Conservation (phyloP, 2,888 invertebrate species). For the Drosophila siamana region DNA sequence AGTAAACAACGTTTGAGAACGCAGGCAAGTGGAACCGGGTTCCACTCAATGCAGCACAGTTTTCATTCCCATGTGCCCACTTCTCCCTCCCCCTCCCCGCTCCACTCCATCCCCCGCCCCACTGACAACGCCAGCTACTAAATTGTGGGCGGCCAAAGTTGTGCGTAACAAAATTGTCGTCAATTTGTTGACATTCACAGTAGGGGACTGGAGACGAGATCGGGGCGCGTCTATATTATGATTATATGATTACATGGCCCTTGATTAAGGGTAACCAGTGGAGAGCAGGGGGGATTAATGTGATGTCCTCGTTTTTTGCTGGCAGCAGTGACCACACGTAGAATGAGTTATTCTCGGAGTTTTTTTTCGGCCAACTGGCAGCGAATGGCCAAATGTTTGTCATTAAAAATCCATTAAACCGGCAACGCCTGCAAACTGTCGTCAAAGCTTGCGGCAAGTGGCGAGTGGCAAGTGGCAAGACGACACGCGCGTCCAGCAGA, state of each 20-base stretch:
- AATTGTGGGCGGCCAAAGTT: conserved; percentile 70
- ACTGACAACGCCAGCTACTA: conserved; percentile 36
- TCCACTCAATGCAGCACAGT: too few species aligned
- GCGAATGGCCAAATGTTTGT: conserved; percentile 53
- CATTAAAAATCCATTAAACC: conserved; percentile 76
- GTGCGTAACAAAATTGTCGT: conserved; percentile 64
- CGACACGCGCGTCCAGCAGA: not conserved
- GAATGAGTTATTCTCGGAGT: conserved; percentile 69
- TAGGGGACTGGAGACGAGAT: not conserved
- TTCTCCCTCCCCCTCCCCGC: not conserved
- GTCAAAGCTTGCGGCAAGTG: conserved; percentile 60
- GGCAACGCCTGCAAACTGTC: conserved; percentile 56
- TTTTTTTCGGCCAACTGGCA: conserved; percentile 49
- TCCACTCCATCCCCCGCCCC: not conserved
- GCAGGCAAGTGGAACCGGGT: conserved; percentile 53
- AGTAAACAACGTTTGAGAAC: conserved; percentile 35
- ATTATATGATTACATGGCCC: conserved; percentile 47
- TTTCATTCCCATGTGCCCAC: conserved; percentile 7
- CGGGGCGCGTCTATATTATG: conserved; percentile 7
- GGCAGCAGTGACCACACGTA: conserved; percentile 30
- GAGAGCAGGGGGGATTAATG: not conserved
- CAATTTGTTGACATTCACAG: conserved; percentile 68
- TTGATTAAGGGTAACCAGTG: not conserved
- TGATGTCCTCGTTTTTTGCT: not conserved
- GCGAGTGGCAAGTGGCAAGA: conserved; percentile 18